Evolutionary conservation across 1,140 invertebrate genomes (phyloP), one percentile per base, ranked within the genome.

Genomic region (Lysiphlebus fabarum): DNA sequence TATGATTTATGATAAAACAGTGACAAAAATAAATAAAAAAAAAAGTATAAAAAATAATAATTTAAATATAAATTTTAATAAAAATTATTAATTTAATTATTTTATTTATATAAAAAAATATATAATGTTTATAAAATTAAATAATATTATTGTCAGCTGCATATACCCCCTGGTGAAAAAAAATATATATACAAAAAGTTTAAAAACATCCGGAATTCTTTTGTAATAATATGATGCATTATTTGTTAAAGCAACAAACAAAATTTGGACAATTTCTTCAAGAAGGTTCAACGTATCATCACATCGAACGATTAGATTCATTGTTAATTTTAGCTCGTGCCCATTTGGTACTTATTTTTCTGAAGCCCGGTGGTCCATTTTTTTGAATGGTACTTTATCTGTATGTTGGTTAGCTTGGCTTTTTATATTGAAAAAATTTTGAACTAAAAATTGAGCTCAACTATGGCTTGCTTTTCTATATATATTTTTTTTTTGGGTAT

Each of bases 281-380:
- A 48, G 26, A 48, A 48, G 5, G 33, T 48, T 5, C n/a, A 26
- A 17, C 45, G 26, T 48, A 48, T 48, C 8, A 48, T 48, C 64
- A 63, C 61, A 66, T 66, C 68, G 73, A 64, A 68, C 74, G 72
- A 76, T 76, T 75, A 73, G 68, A 66, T 66, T 68, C 70, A 75
- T 76, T 75, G 73, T 75, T 64, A 41, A 65, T 67, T 66, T 47
- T n/a, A 14, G 40, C 9, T 56, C 45, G 41, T 33, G 17, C 42
- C n/a, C 42, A 14, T 56, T 40, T 40, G 7, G 62, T 55, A 61
- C 59, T 58, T 51, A 2, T 37, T 48, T 43, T 12, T 33, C 45
- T 10, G 36, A 10, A 53, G 65, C 66, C 66, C 63, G 66, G 66
- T 70, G 68, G 61, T 66, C 58, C 54, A 45, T 17, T 57, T 17